phyloP scores from a whole-genome alignment of 2,113 vertebrate genomes.

The Nibea albiflora region DNA sequence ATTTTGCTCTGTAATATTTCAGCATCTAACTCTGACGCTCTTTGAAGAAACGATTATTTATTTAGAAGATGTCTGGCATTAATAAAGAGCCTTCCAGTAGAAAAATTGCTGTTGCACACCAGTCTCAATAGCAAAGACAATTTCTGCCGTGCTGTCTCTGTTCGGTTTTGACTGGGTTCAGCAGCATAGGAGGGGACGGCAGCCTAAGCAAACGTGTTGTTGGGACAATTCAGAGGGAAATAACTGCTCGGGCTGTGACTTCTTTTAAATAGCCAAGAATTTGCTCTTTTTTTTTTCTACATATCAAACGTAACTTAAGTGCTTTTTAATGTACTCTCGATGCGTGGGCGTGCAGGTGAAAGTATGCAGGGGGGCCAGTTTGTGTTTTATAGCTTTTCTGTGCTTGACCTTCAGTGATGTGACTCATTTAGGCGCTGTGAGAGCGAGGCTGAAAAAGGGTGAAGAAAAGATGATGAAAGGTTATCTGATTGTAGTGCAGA shows the following conservation, averaged over 20 bases:
- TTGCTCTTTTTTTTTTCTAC: slow-evolving; percentile 16
- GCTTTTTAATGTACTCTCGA: slow-evolving; percentile 26
- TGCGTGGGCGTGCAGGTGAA: background rate
- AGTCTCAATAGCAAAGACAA: background rate
- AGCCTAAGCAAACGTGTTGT: background rate
- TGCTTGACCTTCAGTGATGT: slow-evolving; percentile 59
- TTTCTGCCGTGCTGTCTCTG: background rate
- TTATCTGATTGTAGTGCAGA: slow-evolving; percentile 42
- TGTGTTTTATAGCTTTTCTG: background rate
- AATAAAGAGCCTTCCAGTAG: background rate
- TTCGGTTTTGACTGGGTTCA: background rate
- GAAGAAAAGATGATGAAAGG: too few relatives aligned
- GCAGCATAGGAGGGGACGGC: background rate
- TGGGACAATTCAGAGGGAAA: background rate
- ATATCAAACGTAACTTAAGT: slow-evolving; percentile 41
- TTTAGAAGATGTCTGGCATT: background rate
- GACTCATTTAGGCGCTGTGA: slow-evolving; percentile 41
- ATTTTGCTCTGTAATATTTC: slow-evolving; percentile 2
- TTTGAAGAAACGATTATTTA: background rate
- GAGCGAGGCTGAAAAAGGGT: background rate
- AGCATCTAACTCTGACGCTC: background rate
- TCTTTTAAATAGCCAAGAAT: background rate
- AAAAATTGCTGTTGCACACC: background rate
- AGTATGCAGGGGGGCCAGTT: background rate
- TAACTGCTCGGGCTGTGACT: background rate